Conservation (phyloP, 2,797 vertebrate genomes). For the Tenualosa ilisha region DNA sequence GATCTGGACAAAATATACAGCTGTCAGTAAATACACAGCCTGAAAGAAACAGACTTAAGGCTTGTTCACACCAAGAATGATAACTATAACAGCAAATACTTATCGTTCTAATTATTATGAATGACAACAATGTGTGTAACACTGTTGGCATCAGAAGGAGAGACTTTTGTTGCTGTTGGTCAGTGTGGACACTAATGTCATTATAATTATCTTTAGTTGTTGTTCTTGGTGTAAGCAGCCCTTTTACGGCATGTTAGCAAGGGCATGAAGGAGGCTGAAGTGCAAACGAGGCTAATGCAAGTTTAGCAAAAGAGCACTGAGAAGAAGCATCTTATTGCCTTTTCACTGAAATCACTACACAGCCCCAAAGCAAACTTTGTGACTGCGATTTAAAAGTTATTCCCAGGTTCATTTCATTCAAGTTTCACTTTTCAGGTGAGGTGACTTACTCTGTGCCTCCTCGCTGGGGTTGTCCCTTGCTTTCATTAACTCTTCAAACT, state of each 20-base stretch:
- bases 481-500: slow-evolving; percentile 96
- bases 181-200: no score
- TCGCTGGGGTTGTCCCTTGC: slow-evolving; percentile 94
- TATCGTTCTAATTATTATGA: no score
- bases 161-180: no score
- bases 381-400: not conserved
- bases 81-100: no score
- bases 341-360: not conserved
- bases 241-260: not conserved
- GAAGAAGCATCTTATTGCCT: not conserved
- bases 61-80: no score
- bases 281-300: not conserved
- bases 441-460: slow-evolving; percentile 91
- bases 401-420: not conserved
- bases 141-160: no score
- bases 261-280: not conserved
- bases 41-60: not conserved
- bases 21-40: not conserved
- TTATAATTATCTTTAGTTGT: no score
- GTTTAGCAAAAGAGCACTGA: not conserved
- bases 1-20: slow-evolving; percentile 68
- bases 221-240: no score
- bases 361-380: not conserved
- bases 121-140: no score
- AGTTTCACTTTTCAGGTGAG: not conserved